Evolutionary conservation across 2,113 vertebrate species (phyloP), one percentile per base, ranked within the genome.

Genomic region (Ptilorrhoa leucosticta): DNA sequence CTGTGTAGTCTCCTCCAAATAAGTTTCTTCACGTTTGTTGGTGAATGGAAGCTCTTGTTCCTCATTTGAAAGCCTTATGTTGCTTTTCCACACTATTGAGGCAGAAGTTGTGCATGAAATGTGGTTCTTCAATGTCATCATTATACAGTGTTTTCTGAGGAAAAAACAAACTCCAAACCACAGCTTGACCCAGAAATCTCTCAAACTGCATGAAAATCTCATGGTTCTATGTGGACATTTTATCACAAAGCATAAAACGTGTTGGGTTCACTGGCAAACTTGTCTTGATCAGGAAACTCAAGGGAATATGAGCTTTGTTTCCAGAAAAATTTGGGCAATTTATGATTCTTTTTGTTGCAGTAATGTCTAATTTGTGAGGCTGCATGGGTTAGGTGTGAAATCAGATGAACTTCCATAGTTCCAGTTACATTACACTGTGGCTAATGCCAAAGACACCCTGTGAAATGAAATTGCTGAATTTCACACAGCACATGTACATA

Each of bases 381-480:
- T 94, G 81, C 58, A 85, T n/a, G 81, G 58, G 45, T 91, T 93
- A 96, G 90, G 90, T 97, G 93, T 96, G 95, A 97, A 97, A 96
- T 96, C 90, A 96, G 87, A 93, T 92, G 92, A 96, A 96, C 93
- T 93, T 95, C 75, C 81, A 82, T 77, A 88, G 66, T 71, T 92
- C n/a, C 78, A 83, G 84, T 94, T 94, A 24, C 68, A 78, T 88
- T 96, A 31, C 87, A 86, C 90, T 97, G 95, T 92, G 75, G 90
- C 87, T 96, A 96, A 97, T 96, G 85, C 82, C 94, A 93, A 91
- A 96, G 95, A 94, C 92, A 94, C 68, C 48, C 87, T 96, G 93
- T 95, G 90, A 96, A 97, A 96, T 94, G 84, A 90, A 96, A 96
- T 91, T 87, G 84, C 68, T 77, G 87, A 86, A 83, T 96, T 96